Evolutionary conservation across 2,113 vertebrate genomes (phyloP).

Genomic region (Microcebus jonahi): DNA sequence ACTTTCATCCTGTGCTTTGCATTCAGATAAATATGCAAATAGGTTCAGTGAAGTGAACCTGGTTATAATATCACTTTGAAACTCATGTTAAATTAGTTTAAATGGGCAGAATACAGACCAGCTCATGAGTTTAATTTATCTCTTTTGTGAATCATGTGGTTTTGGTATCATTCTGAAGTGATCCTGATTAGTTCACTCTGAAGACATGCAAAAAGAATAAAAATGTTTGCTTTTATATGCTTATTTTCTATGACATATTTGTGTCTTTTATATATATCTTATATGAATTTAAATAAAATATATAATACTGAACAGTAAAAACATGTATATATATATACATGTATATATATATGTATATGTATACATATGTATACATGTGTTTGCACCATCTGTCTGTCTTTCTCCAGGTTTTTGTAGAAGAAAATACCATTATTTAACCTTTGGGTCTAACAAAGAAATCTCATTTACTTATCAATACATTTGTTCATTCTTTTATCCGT

Average conservation of each 20-base stretch:
- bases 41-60: conserved; percentile 48
- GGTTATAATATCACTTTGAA: conserved; percentile 49
- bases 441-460: background rate
- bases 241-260: background rate
- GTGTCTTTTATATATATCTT: background rate
- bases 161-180: conserved; percentile 50
- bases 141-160: conserved; percentile 38
- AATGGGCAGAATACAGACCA: conserved; percentile 60
- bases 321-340: background rate
- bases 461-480: background rate
- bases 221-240: background rate
- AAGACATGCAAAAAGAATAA: background rate
- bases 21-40: conserved; percentile 74
- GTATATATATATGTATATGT: background rate
- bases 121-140: conserved; percentile 63
- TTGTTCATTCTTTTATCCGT: background rate
- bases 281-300: conserved; percentile 18
- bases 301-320: background rate
- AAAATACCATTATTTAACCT: background rate
- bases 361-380: background rate
- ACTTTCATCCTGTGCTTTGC: conserved; percentile 62
- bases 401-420: background rate
- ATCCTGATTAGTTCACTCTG: conserved; percentile 57
- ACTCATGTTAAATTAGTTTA: conserved; percentile 67
- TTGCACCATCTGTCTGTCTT: background rate